Base-by-base conservation (phyloP, 2,113 vertebrate genomes). In the Bucco capensis region DNA sequence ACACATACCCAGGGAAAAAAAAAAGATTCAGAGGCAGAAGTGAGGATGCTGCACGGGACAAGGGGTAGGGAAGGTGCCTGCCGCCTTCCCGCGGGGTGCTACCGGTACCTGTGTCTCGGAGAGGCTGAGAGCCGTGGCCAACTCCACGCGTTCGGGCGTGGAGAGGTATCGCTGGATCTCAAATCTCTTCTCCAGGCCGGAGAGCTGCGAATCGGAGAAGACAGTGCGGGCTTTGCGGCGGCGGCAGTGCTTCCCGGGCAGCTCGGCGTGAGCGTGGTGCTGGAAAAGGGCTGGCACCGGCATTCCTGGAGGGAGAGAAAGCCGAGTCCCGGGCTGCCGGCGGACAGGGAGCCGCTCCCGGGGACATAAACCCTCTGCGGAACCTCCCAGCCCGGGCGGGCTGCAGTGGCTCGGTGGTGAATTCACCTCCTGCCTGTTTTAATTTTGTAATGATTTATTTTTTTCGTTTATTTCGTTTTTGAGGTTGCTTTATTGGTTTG, bases 161-260 rank as follows among this genome's bases (percentile, higher is more conserved):
- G 99, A 99, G 35, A 99, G 97, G 87, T 99, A 99, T 10, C 99
- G 97, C 97, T 99, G 99, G 81, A 99, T 97, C 90, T 99, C 99
- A 51, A 99, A 99, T 33, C 99, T 97, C 95, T 99, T 99, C 97
- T 99, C 99, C 95, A 99, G 93, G 14, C 99, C 99, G 0, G 99
- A 99, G 71, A 99, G 97, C 97, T 99, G 99, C 4, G 99, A 99
- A 97, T 99, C 99, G 4, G 99, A 99, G 97, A 99, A 99, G 2
- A 99, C 99, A 5, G 99, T 99, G 88, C 99, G 97, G 65, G 99
- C 99, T 90, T 99, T 99, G 88, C 99, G 97, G 84, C 99, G 98
- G 79, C 99, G 96, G 96, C 99, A 99, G 89, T 99, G 99, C 84
- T 99, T 99, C 33, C 99, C 99, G 1, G 99, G 98, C 70, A 99